phyloP scores from a whole-genome alignment of 2,888 invertebrate species.

The Drosophila suboccidentalis region DNA sequence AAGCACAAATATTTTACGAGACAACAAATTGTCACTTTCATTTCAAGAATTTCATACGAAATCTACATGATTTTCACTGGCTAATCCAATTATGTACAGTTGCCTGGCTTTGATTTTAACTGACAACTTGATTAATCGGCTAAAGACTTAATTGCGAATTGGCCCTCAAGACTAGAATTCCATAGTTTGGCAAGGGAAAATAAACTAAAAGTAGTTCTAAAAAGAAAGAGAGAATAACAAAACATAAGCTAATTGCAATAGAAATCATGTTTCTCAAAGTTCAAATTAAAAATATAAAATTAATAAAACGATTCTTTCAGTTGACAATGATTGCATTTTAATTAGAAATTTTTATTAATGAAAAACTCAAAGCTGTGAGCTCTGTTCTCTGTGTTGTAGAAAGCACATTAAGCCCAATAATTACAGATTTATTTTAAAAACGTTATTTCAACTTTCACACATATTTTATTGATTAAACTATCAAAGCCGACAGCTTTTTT shows the following conservation, averaged over 20 bases:
- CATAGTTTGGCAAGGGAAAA: background rate
- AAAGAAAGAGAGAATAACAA: background rate
- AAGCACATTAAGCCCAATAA: background rate
- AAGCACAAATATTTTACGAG: slow-evolving; percentile 27
- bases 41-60: slow-evolving; percentile 61
- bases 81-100: slow-evolving; percentile 72
- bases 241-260: background rate
- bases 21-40: slow-evolving; percentile 71
- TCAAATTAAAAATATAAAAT: background rate
- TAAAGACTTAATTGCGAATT: background rate
- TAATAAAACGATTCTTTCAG: too few species aligned
- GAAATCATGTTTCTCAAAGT: background rate
- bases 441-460: background rate
- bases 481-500: too few species aligned
- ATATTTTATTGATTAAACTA: background rate
- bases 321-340: too few species aligned
- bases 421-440: background rate
- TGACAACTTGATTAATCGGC: slow-evolving; percentile 20
- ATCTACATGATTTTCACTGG: slow-evolving; percentile 58
- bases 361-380: too few species aligned
- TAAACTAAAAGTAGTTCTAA: background rate
- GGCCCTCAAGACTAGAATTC: background rate
- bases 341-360: too few species aligned
- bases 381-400: too few species aligned
- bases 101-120: slow-evolving; percentile 48